Evolutionary conservation across 2,797 vertebrate species (phyloP).

Genomic region (Masticophis lateralis): DNA sequence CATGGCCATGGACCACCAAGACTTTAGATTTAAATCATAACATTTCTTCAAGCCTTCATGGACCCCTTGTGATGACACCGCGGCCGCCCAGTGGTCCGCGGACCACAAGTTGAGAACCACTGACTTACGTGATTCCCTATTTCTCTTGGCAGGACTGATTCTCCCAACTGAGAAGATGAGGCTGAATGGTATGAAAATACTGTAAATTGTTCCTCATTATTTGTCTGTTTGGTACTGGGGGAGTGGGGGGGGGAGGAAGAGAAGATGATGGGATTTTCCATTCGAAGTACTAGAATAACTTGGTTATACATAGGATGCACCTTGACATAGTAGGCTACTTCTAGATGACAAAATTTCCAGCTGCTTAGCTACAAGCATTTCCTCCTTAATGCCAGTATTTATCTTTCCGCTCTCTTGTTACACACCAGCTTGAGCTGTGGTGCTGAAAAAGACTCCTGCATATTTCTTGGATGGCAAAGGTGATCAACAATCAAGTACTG

Average conservation of each 20-base stretch:
- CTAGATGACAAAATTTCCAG: background rate
- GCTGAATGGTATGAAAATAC: background rate
- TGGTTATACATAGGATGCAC: background rate
- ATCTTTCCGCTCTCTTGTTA: background rate
- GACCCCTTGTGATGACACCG: background rate
- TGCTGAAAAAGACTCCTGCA: background rate
- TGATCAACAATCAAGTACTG: background rate
- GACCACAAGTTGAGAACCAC: background rate
- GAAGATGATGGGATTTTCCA: background rate
- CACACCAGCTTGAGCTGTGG: background rate
- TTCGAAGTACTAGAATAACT: background rate
- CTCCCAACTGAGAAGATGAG: background rate
- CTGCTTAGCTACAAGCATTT: background rate
- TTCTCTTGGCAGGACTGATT: background rate
- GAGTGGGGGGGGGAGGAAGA: background rate
- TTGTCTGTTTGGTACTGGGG: background rate
- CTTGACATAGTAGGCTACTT: background rate
- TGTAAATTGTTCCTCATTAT: background rate
- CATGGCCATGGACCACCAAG: background rate
- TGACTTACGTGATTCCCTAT: background rate
- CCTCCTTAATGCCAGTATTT: background rate
- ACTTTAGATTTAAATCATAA: background rate
- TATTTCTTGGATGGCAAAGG: background rate
- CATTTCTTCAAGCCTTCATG: background rate
- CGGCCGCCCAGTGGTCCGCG: accelerated